Evolutionary conservation across 2,888 invertebrate genomes (phyloP), one percentile per base, ranked within the genome.

Genomic region (Cephus pulcher): DNA sequence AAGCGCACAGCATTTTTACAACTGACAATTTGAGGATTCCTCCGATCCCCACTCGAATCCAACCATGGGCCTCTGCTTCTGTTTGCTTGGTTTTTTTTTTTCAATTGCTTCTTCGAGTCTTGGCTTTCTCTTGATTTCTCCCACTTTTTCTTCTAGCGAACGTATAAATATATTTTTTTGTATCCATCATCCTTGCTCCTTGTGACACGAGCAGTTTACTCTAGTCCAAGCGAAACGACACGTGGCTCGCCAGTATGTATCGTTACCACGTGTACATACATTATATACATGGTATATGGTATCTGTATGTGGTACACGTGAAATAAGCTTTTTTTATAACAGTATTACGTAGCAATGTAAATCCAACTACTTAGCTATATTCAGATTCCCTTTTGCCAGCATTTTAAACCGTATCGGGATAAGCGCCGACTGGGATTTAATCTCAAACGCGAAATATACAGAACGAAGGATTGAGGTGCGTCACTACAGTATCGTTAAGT

Each of bases 1-100:
- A 79, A 80, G 75, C 73, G 37, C 71, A 32, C 71, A 12, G 71
- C 71, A 34, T 23, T 71, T 32, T 71, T 34, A 32, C 33, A 34
- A 32, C 71, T 33, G 4, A 32, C 71, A 33, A 34, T 71, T 71
- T 71, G 33, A 71, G 32, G 71, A 71, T 71, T 71, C 32, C 12
- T 9, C 56, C 23, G 23, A 23, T 56, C 56, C 15, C 9, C 56
- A 23, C 56, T 9, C 56, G 23, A 23, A 23, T 23, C 23, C 56
- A 56, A 56, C 56, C 56, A 23, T 56, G 2, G 56, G 56, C 23
- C 23, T 9, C 56, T 56, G 9, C 23, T 23, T 9, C 9, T 56
- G 1, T 23, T 56, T 56, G 23, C 6, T 56, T 23, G 23, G 1
- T 4, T 37, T 37, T 56, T 56, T 40, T 56, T 9, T 23, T 23